Base-by-base conservation (phyloP, 1,140 invertebrate species). In the Yoshiicerus persimilis region DNA sequence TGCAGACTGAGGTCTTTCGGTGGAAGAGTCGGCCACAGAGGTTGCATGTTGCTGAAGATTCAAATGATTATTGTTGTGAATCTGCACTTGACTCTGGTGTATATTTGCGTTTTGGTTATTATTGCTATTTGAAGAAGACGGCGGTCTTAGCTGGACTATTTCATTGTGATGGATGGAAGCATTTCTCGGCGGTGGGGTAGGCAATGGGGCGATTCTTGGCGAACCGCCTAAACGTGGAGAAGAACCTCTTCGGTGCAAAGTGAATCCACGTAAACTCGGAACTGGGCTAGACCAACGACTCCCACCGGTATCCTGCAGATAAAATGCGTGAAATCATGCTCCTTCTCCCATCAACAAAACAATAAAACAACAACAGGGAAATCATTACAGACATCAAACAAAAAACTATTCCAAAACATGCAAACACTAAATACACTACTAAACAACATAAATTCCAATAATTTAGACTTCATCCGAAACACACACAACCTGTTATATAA, bases 271-370 rank as follows among this genome's bases (percentile, higher is more conserved):
- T 25, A 91, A 38, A 86, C 90, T 91, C 75, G 90, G 90, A 23
- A 91, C 87, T 75, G 90, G 90, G 38, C 88, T 89, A 11, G 90
- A 91, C 90, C 90, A 91, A 38, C 90, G 89, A 86, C 90, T 91
- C 38, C 89, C 90, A 85, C 87, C 87, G 23, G 80, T 88, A 87
- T 91, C 90, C 90, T 91, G 77, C 32, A 80, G 20, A 80, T 80
- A 80, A 80, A 80, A 80, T 80, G 13, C 30, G 75, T 80, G 75
- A 80, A 80, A 34, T 36, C 34, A 80, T 80, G 11, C 30, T n/a
- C 30, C 75, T 36, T 38, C 75, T 80, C 38, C 75, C 34, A 6
- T 34, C 75, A 80, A 16, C 32, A 80, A 80, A 80, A 70, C 66
- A 70, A 80, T 80, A 80, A 80, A 38, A 32, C 36, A 80, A 80